Conservation (phyloP, 2,888 invertebrate genomes). For the Galerucella calmariensis region DNA sequence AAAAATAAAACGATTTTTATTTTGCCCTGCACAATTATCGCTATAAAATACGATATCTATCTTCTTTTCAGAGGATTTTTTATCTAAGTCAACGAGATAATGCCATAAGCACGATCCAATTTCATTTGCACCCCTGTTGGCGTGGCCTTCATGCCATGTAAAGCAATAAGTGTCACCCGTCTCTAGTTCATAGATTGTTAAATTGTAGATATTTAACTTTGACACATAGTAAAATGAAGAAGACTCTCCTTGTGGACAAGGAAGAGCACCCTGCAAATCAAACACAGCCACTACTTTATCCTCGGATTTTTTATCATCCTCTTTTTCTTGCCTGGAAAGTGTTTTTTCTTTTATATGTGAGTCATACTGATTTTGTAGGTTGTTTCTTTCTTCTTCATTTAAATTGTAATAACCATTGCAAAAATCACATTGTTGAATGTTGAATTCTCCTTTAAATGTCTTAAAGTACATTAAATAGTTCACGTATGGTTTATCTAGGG, state of each 20-base stretch:
- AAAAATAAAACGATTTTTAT: not conserved
- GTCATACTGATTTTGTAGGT: not conserved
- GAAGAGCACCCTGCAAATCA: slow-evolving; percentile 27
- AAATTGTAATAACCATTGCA: not conserved
- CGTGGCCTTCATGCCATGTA: slow-evolving; percentile 37
- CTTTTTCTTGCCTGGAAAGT: no score
- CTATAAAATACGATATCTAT: not conserved
- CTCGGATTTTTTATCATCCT: no score
- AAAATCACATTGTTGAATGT: no score
- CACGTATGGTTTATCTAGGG: not conserved
- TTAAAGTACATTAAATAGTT: no score
- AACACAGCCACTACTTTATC: not conserved
- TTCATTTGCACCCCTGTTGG: slow-evolving; percentile 31
- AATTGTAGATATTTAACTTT: slow-evolving; percentile 36
- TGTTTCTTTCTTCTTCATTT: not conserved
- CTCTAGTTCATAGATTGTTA: slow-evolving; percentile 33
- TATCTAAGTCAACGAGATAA: no score
- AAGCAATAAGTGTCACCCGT: slow-evolving; percentile 26
- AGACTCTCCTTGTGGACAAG: slow-evolving; percentile 23
- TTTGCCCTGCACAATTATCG: not conserved
- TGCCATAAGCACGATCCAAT: slow-evolving; percentile 31
- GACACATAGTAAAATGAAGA: slow-evolving; percentile 8
- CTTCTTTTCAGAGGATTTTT: not conserved
- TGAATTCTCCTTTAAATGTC: no score
- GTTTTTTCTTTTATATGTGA: no score